Conservation (phyloP, 1,140 invertebrate species). For the Mesaphorura yosii region DNA sequence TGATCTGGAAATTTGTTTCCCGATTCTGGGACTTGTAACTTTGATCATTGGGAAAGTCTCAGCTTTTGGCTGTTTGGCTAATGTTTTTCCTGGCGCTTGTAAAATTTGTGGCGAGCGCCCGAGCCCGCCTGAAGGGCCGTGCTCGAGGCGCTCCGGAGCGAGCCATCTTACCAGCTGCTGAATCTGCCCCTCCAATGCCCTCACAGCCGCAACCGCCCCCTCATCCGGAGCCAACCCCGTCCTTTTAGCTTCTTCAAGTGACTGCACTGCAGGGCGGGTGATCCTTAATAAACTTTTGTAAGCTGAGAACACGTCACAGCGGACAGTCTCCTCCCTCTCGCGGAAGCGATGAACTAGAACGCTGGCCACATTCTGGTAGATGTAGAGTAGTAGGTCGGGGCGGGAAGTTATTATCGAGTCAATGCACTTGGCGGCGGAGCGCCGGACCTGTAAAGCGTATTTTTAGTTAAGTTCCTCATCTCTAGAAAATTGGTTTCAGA, state of each 20-base stretch:
- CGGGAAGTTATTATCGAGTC: slow-evolving; percentile 87
- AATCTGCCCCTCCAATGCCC: slow-evolving; percentile 24
- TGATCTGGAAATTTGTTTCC: too few species aligned
- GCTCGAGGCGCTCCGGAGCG: too few species aligned
- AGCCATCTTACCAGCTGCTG: slow-evolving; percentile 27
- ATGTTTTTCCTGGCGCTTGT: too few species aligned
- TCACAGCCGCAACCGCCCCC: slow-evolving; percentile 16
- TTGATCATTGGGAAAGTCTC: background rate
- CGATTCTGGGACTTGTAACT: background rate
- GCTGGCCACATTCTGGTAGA: slow-evolving; percentile 79
- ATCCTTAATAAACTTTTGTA: slow-evolving; percentile 86
- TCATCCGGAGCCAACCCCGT: slow-evolving; percentile 17
- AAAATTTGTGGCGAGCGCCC: too few species aligned
- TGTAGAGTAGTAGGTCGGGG: slow-evolving; percentile 77
- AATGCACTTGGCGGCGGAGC: slow-evolving; percentile 92
- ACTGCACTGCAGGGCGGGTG: slow-evolving; percentile 58
- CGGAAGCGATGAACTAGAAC: slow-evolving; percentile 74
- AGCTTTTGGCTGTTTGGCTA: too few species aligned
- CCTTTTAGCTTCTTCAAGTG: slow-evolving; percentile 35
- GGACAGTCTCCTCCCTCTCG: slow-evolving; percentile 98
- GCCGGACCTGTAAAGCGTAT: slow-evolving; percentile 48
- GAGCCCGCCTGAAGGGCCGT: too few species aligned
- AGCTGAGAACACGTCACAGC: slow-evolving; percentile 93
- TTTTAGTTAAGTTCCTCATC: slow-evolving; percentile 8
- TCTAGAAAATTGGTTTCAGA: background rate